These are phyloP conservation scores for Nycticorax nycticorax DNA, from an alignment of 2,113 vertebrate genomes.

Conservation along the genomic window DNA sequence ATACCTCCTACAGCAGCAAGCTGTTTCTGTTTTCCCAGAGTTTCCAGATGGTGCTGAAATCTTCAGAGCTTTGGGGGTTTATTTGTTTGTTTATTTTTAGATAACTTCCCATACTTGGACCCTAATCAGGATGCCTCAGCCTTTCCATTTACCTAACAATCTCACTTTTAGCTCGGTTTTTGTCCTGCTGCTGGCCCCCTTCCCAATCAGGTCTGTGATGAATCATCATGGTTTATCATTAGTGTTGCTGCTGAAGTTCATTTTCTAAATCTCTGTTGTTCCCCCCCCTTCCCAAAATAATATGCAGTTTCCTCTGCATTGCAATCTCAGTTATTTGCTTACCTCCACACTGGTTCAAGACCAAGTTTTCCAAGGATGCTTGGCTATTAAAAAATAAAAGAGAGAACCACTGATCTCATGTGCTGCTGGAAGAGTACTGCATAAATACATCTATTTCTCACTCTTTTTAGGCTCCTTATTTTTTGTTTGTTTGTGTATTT, in stretches of 20 bases:
- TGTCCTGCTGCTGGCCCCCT: neutral
- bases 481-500: neutral
- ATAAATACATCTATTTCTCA: neutral
- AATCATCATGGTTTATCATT: neutral
- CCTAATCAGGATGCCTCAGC: neutral
- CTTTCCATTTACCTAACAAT: neutral
- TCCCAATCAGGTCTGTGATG: neutral
- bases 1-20: neutral
- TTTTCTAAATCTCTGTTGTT: neutral
- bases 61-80: neutral
- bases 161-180: neutral
- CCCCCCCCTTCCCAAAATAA: neutral
- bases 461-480: neutral
- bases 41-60: constrained; percentile 28
- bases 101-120: neutral
- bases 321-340: neutral
- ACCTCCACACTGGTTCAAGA: neutral
- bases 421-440: neutral
- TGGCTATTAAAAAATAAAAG: neutral
- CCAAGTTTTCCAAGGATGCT: neutral
- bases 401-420: neutral
- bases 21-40: neutral
- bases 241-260: neutral
- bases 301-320: neutral
- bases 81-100: constrained; percentile 54